phyloP scores from a whole-genome alignment of 2,113 vertebrate species.

The Cairina moschata region DNA sequence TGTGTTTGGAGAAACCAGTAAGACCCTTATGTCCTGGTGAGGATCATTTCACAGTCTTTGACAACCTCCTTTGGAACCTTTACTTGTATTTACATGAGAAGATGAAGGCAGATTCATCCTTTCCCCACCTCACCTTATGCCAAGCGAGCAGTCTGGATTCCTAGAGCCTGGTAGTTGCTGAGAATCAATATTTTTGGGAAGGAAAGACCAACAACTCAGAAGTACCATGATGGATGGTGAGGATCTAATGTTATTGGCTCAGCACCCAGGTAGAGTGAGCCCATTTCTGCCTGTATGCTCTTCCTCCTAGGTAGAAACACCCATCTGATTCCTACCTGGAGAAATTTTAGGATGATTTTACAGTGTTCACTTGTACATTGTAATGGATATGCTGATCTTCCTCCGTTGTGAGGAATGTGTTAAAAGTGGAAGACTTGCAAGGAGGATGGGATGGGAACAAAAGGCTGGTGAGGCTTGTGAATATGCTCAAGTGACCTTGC shows the following conservation, averaged over 20 bases:
- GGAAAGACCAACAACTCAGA: neutral
- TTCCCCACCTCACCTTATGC: neutral
- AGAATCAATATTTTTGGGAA: neutral
- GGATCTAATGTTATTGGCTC: neutral
- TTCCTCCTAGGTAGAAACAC: neutral
- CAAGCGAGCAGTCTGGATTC: neutral
- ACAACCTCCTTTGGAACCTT: neutral
- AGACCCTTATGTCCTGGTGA: neutral
- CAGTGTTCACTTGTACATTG: neutral
- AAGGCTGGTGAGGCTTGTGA: too few relatives aligned
- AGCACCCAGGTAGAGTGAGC: neutral
- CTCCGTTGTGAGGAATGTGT: too few relatives aligned
- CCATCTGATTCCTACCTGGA: neutral
- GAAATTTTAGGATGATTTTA: neutral
- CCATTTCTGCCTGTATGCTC: neutral
- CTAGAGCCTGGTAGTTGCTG: neutral
- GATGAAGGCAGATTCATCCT: neutral
- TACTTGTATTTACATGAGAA: neutral
- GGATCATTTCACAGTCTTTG: neutral
- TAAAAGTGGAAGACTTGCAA: too few relatives aligned
- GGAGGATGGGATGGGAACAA: too few relatives aligned
- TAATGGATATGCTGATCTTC: neutral
- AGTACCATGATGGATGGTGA: neutral
- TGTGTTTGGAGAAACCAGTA: neutral
- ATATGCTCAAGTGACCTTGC: too few relatives aligned